Conservation (phyloP, 2,888 invertebrate species). For the Erebia aethiops region DNA sequence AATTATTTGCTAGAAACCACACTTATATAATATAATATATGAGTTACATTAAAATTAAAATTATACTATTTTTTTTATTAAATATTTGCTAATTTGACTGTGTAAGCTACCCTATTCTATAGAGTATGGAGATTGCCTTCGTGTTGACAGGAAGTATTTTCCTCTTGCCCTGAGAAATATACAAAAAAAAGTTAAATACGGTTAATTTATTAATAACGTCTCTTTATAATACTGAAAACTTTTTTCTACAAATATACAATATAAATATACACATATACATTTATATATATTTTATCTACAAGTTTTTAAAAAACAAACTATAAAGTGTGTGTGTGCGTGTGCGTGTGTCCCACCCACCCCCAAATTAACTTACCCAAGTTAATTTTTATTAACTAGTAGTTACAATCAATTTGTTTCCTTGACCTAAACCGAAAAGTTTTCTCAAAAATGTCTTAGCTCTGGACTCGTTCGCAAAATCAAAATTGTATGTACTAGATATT, state of each 20-base stretch:
- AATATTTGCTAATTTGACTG: not conserved
- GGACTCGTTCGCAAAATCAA: conserved; percentile 60
- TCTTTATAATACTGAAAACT: too few relatives aligned
- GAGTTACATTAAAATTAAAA: not conserved
- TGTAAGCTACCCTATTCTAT: conserved; percentile 56
- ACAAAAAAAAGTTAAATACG: conserved; percentile 21
- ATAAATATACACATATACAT: too few relatives aligned
- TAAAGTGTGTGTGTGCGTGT: too few relatives aligned
- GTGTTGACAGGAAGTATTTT: conserved; percentile 77
- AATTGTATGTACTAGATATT: conserved; percentile 51
- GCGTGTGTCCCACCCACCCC: too few relatives aligned
- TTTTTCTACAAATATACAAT: too few relatives aligned
- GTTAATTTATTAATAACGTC: too few relatives aligned
- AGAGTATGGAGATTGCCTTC: conserved; percentile 75
- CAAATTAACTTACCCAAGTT: not conserved
- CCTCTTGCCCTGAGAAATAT: conserved; percentile 78
- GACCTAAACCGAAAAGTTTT: conserved; percentile 55
- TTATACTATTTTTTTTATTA: not conserved
- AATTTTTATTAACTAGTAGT: conserved; percentile 30
- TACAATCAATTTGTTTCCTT: conserved; percentile 59
- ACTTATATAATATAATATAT: too few relatives aligned
- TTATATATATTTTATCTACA: too few relatives aligned
- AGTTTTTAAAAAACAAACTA: too few relatives aligned
- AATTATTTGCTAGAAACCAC: too few relatives aligned
- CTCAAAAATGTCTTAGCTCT: conserved; percentile 56